phyloP scores from a whole-genome alignment of 2,113 vertebrate species.

The Genyomyrus donnyi region DNA sequence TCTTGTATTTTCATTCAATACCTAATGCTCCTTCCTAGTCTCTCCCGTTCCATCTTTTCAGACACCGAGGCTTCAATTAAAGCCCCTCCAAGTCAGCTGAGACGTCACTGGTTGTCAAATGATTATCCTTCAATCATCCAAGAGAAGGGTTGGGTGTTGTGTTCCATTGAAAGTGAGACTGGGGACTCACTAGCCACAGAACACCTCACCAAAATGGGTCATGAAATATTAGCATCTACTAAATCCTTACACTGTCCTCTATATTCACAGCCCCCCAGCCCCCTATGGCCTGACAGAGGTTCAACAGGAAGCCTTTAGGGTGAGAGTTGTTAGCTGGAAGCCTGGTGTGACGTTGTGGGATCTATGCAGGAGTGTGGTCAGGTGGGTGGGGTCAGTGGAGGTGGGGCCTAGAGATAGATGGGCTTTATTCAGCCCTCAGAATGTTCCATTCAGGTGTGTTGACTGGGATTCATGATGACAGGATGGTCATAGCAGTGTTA shows the following conservation, averaged over 20 bases:
- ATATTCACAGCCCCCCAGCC: not conserved
- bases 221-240: not conserved
- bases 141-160: not conserved
- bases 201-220: not conserved
- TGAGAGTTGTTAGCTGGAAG: not conserved
- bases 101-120: not conserved
- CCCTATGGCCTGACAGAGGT: not conserved
- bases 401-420: not conserved
- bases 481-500: not conserved
- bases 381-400: not conserved
- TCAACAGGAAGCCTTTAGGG: not conserved
- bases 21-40: not conserved
- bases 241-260: not conserved
- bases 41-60: not conserved
- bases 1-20: not conserved
- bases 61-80: not conserved
- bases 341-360: not conserved
- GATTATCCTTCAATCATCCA: not conserved
- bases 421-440: not conserved
- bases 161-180: not conserved
- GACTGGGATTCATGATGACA: not conserved
- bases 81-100: not conserved
- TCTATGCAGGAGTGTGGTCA: not conserved
- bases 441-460: not conserved
- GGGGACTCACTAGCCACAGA: not conserved